phyloP scores from a whole-genome alignment of 2,888 invertebrate genomes.

The Linyphia triangularis region DNA sequence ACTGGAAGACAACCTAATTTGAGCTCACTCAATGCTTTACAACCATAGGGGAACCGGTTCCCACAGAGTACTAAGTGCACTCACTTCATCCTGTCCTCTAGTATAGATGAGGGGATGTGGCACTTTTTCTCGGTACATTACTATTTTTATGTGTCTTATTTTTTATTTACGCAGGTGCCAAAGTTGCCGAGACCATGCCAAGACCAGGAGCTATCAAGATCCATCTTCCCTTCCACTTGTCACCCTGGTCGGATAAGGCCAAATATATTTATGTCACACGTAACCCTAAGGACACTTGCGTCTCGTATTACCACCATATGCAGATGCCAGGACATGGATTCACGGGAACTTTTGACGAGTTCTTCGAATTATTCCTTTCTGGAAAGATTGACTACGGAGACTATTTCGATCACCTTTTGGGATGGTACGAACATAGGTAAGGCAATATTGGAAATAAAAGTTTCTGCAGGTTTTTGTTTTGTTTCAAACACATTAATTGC shows the following conservation, averaged over 20 bases:
- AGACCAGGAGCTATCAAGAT: slow-evolving; percentile 76
- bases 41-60: too few species aligned
- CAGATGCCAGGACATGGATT: neutral
- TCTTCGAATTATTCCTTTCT: slow-evolving; percentile 79
- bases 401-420: slow-evolving; percentile 73
- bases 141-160: too few species aligned
- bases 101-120: too few species aligned
- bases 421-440: slow-evolving; percentile 72
- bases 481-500: neutral
- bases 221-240: slow-evolving; percentile 77
- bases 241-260: slow-evolving; percentile 71
- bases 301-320: slow-evolving; percentile 80
- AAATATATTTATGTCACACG: slow-evolving; percentile 80
- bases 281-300: slow-evolving; percentile 81
- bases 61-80: too few species aligned
- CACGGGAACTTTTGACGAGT: slow-evolving; percentile 78
- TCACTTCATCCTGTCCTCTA: too few species aligned
- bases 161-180: slow-evolving; percentile 26
- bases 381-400: slow-evolving; percentile 78
- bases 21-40: too few species aligned
- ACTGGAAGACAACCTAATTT: too few species aligned
- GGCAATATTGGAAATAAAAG: slow-evolving; percentile 50
- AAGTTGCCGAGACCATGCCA: slow-evolving; percentile 55
- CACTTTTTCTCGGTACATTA: too few species aligned
- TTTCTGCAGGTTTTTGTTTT: neutral